phyloP scores from a whole-genome alignment of 2,888 invertebrate genomes.

The Pandemis cinnamomeana region DNA sequence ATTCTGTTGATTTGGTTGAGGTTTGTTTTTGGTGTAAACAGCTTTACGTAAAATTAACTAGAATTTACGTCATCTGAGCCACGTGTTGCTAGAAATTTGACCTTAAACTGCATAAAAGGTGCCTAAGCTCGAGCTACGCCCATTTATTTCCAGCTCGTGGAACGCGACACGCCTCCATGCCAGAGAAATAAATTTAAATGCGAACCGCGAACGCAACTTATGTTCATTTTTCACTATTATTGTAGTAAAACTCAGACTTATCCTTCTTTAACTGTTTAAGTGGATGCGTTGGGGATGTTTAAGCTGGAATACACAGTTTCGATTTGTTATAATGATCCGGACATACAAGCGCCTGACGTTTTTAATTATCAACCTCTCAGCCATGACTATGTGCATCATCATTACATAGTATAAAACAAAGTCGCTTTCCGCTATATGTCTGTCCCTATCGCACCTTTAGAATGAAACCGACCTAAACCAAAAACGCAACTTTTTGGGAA shows the following conservation, averaged over 20 bases:
- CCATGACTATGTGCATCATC: no score
- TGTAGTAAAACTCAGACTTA: constrained; percentile 14
- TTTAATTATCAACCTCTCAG: not conserved
- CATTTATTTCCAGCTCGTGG: constrained; percentile 19
- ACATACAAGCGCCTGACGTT: not conserved
- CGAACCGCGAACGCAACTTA: constrained; percentile 29
- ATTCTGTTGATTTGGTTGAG: no score
- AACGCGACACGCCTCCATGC: constrained; percentile 25
- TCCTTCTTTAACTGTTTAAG: constrained; percentile 11
- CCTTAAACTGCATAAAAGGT: not conserved
- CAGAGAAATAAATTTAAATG: constrained; percentile 31
- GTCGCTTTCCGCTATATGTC: no score
- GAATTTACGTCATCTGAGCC: not conserved
- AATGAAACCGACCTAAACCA: no score
- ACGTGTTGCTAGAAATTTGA: not conserved
- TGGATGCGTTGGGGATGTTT: not conserved
- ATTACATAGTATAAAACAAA: no score
- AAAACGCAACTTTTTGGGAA: no score
- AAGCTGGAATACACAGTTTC: not conserved
- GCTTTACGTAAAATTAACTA: not conserved
- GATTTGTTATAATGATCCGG: not conserved
- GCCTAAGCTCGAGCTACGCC: constrained; percentile 7
- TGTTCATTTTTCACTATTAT: constrained; percentile 39
- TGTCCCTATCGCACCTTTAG: no score
- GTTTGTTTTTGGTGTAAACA: no score